These are phyloP conservation scores for Erebia palarica DNA, from an alignment of 2,888 invertebrate species.

Conservation along the genomic window DNA sequence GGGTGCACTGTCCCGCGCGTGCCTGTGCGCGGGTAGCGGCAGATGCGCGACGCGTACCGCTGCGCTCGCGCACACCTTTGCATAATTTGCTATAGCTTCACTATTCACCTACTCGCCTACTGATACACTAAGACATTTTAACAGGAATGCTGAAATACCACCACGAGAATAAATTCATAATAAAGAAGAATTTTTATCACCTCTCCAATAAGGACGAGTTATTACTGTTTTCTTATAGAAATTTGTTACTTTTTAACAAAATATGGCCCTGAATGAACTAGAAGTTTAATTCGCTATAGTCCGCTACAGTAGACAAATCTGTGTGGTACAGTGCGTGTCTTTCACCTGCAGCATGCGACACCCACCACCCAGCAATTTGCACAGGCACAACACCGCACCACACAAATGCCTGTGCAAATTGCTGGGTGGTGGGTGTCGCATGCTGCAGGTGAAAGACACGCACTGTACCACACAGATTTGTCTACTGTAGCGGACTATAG, in stretches of 20 bases:
- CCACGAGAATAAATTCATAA: neutral
- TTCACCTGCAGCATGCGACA: too few relatives aligned
- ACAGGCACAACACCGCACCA: too few relatives aligned
- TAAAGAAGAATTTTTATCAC: slow-evolving; percentile 15
- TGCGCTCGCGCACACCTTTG: slow-evolving; percentile 40
- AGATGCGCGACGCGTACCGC: slow-evolving; percentile 63
- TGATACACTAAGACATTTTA: slow-evolving; percentile 33
- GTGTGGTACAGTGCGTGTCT: too few relatives aligned
- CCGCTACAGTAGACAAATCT: too few relatives aligned
- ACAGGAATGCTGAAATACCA: slow-evolving; percentile 25
- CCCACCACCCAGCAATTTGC: too few relatives aligned
- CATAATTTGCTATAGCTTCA: slow-evolving; percentile 36
- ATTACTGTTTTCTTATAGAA: neutral
- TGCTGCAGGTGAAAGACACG: too few relatives aligned
- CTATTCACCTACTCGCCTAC: slow-evolving; percentile 37
- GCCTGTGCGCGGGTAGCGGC: slow-evolving; percentile 52
- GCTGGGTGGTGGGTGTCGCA: too few relatives aligned
- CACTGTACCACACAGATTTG: too few relatives aligned
- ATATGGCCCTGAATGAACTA: too few relatives aligned
- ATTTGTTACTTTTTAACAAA: neutral
- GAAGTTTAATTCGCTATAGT: too few relatives aligned
- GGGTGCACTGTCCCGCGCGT: slow-evolving; percentile 48
- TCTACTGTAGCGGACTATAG: too few relatives aligned
- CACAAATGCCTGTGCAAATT: too few relatives aligned
- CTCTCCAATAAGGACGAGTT: slow-evolving; percentile 14